Conservation (phyloP, 2,888 invertebrate species). For the Mesorhabditis spiculigera region DNA sequence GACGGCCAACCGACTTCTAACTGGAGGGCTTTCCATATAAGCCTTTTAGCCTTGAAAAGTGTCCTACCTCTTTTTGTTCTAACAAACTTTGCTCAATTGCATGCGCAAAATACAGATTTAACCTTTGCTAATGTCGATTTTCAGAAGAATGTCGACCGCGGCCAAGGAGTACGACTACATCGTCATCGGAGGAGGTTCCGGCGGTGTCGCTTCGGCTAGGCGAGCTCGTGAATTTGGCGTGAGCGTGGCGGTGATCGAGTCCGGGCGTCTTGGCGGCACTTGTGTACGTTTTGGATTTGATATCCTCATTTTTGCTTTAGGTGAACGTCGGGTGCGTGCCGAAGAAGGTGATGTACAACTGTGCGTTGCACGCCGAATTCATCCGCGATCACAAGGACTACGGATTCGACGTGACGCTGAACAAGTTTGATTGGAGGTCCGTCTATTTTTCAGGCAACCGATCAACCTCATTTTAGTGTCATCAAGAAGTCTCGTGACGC, state of each 20-base stretch:
- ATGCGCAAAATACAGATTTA: too few relatives aligned
- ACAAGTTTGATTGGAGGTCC: slow-evolving; percentile 63
- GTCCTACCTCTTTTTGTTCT: too few relatives aligned
- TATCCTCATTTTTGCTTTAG: slow-evolving; percentile 48
- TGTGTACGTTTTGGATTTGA: slow-evolving; percentile 61
- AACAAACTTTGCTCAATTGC: too few relatives aligned
- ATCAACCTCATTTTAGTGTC: slow-evolving; percentile 43
- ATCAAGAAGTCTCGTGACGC: slow-evolving; percentile 62
- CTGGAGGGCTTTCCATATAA: too few relatives aligned
- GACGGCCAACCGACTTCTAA: too few relatives aligned
- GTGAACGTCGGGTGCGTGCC: slow-evolving; percentile 67
- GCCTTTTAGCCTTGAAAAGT: too few relatives aligned
- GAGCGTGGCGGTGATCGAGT: slow-evolving; percentile 63
- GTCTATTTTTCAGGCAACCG: background rate
- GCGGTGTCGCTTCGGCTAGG: slow-evolving; percentile 64
- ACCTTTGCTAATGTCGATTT: background rate
- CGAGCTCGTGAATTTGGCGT: slow-evolving; percentile 64
- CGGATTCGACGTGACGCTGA: slow-evolving; percentile 63
- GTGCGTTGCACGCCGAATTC: slow-evolving; percentile 63
- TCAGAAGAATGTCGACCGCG: slow-evolving; percentile 26
- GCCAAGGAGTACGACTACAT: slow-evolving; percentile 62
- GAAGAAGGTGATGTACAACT: slow-evolving; percentile 66
- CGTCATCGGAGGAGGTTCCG: slow-evolving; percentile 65
- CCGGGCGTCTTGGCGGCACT: slow-evolving; percentile 63
- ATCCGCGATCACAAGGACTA: slow-evolving; percentile 64